Percentiles rank a stretch among this genome's conserved stretches.
Evolutionary conservation across 2,797 vertebrate genomes (phyloP).

Genomic region (Monodelphis domestica): DNA sequence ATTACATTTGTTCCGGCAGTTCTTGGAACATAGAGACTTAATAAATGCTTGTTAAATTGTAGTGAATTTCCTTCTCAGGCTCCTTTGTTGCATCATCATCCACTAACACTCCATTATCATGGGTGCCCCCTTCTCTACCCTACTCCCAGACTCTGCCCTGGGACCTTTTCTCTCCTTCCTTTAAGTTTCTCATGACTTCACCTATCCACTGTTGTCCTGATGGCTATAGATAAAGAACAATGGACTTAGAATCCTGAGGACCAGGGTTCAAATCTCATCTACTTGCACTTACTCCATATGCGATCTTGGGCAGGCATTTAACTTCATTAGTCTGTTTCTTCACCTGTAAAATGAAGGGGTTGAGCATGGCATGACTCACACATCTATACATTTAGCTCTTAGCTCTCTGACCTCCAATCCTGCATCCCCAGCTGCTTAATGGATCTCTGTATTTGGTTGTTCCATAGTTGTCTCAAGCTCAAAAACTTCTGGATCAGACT

Average conservation of each 20-base stretch:
- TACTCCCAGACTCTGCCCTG: not conserved
- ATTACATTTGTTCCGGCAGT: no score
- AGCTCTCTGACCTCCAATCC: slow-evolving; percentile 18
- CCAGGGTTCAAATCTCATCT: not conserved
- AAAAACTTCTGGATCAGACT: not conserved
- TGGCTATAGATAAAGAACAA: not conserved
- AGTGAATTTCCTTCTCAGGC: no score
- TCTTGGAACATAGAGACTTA: no score
- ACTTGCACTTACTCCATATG: no score
- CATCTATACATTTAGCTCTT: slow-evolving; percentile 7
- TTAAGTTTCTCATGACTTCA: not conserved
- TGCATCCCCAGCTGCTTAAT: not conserved
- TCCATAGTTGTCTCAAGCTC: slow-evolving; percentile 6
- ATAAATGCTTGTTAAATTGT: no score
- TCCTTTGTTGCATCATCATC: not conserved
- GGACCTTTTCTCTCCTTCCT: not conserved
- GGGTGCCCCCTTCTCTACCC: not conserved
- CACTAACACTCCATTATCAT: not conserved
- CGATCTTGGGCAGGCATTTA: no score
- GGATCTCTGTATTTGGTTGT: not conserved
- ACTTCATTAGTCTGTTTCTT: no score
- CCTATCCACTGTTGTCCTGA: not conserved
- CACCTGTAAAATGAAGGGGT: not conserved
- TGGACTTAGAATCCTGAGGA: not conserved
- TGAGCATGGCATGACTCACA: not conserved